These are phyloP conservation scores for Gymnoscopelus braueri DNA, from an alignment of 2,797 vertebrate species.

Conservation along the genomic window DNA sequence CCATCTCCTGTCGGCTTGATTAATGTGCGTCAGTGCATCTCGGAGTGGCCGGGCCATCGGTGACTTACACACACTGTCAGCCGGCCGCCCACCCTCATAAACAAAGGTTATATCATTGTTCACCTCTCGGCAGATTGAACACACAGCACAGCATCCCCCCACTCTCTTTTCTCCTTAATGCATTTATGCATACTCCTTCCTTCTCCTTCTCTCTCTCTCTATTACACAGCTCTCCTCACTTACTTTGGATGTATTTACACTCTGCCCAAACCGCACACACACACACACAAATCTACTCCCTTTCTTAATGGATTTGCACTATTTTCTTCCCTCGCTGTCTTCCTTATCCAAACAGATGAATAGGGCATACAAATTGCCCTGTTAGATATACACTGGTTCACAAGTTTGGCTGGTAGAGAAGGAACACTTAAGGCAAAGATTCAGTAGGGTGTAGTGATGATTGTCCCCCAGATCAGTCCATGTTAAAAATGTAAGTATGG, in stretches of 20 bases:
- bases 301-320: neutral
- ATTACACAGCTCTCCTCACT: conserved; percentile 12
- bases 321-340: neutral
- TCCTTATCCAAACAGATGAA: too few species aligned
- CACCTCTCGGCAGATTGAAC: conserved; percentile 24
- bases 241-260: neutral
- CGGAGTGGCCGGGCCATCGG: conserved; percentile 51
- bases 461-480: too few species aligned
- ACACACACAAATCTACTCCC: neutral
- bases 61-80: conserved; percentile 77
- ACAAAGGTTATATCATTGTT: conserved; percentile 70
- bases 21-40: conserved; percentile 67
- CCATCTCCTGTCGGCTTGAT: conserved; percentile 61
- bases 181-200: conserved; percentile 39
- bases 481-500: too few species aligned
- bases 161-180: conserved; percentile 36
- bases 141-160: conserved; percentile 22
- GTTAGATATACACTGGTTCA: too few species aligned
- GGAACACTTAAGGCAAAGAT: too few species aligned
- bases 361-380: too few species aligned
- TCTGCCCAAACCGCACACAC: neutral
- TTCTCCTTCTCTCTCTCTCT: conserved; percentile 28
- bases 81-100: conserved; percentile 65
- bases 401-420: too few species aligned
- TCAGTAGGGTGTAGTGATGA: too few species aligned